Evolutionary conservation across 2,888 invertebrate species (phyloP).

Genomic region (Caenorhabditis macrosperma): DNA sequence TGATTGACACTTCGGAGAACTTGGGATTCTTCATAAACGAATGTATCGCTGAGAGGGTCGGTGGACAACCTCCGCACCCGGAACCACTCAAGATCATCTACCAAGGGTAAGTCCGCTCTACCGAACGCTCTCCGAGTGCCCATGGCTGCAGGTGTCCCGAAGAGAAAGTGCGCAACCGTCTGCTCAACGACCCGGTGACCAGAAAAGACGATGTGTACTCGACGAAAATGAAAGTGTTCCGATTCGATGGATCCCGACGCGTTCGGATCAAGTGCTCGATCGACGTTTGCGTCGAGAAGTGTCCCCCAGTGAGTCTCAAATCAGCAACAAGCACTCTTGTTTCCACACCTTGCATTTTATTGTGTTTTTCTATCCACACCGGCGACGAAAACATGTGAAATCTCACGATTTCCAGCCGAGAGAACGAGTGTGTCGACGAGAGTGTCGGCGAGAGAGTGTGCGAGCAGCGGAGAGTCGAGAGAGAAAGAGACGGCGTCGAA

Average conservation of each 20-base stretch:
- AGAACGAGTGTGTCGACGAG: slow-evolving; percentile 75
- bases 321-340: background rate
- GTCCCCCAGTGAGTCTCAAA: slow-evolving; percentile 68
- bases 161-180: slow-evolving; percentile 68
- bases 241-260: slow-evolving; percentile 79
- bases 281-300: slow-evolving; percentile 77
- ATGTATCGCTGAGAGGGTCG: slow-evolving; percentile 78
- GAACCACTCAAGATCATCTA: slow-evolving; percentile 76
- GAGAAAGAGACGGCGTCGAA: slow-evolving; percentile 75
- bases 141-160: slow-evolving; percentile 76
- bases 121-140: background rate
- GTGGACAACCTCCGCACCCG: slow-evolving; percentile 75
- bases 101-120: slow-evolving; percentile 70
- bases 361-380: slow-evolving; percentile 62
- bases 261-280: slow-evolving; percentile 78
- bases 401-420: slow-evolving; percentile 75
- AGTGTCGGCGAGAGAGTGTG: slow-evolving; percentile 42
- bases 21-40: slow-evolving; percentile 77
- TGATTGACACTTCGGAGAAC: slow-evolving; percentile 54
- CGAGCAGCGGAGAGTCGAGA: slow-evolving; percentile 60
- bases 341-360: too few species aligned
- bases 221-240: slow-evolving; percentile 78
- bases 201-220: slow-evolving; percentile 70
- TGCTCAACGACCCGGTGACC: slow-evolving; percentile 73
- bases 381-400: slow-evolving; percentile 69